phyloP scores from a whole-genome alignment of 2,113 vertebrate genomes.

The Esox niger region DNA sequence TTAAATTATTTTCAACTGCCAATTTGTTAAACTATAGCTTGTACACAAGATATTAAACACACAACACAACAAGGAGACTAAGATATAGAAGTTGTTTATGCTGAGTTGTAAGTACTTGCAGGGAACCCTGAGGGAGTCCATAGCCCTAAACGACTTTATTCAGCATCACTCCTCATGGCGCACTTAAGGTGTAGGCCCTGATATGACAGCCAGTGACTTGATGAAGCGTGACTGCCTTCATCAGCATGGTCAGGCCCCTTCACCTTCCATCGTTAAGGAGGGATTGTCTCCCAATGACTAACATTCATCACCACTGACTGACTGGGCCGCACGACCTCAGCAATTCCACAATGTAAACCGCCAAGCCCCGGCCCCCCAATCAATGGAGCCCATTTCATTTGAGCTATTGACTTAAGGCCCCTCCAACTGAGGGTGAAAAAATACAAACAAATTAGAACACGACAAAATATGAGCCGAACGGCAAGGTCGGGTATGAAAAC shows the following conservation, averaged over 20 bases:
- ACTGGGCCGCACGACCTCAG: constrained; percentile 24
- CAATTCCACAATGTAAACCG: constrained; percentile 53
- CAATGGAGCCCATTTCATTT: constrained; percentile 65
- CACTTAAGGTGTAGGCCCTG: constrained; percentile 23
- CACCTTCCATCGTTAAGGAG: constrained; percentile 39
- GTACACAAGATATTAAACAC: no score
- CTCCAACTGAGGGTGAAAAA: constrained; percentile 49
- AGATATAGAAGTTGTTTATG: neutral
- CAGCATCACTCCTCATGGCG: constrained; percentile 26
- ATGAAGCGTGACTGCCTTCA: constrained; percentile 29
- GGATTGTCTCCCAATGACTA: constrained; percentile 48
- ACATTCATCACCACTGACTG: constrained; percentile 54
- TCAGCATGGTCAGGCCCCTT: constrained; percentile 18
- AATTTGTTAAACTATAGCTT: no score
- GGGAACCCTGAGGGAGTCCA: neutral
- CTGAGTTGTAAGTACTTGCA: neutral
- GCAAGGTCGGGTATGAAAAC: constrained; percentile 40
- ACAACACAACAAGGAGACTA: no score
- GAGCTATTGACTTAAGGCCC: constrained; percentile 58
- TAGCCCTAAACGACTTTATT: constrained; percentile 6
- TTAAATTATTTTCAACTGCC: no score
- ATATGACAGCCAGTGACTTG: constrained; percentile 37
- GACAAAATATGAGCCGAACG: constrained; percentile 51
- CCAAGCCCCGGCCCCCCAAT: constrained; percentile 61
- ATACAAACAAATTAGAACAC: constrained; percentile 54